Conservation (phyloP, 2,888 invertebrate species). For the Macropis europaea region DNA sequence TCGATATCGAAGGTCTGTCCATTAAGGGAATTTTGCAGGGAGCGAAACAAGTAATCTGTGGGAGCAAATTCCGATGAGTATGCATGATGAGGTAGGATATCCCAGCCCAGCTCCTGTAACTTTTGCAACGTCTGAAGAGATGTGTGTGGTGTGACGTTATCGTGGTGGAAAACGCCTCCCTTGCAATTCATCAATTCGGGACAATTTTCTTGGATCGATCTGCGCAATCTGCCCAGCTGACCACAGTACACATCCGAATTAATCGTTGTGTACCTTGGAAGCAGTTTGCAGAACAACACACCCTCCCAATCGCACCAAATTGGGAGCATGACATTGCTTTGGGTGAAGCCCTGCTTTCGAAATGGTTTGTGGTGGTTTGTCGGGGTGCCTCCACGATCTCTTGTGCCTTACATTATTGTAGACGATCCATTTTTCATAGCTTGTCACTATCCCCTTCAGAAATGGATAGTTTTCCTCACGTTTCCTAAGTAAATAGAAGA, state of each 20-base stretch:
- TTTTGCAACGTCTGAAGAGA: too few relatives aligned
- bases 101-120: too few relatives aligned
- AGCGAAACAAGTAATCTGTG: too few relatives aligned
- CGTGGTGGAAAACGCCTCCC: too few relatives aligned
- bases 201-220: background rate
- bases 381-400: conserved; percentile 23
- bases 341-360: background rate
- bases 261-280: conserved; percentile 2
- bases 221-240: background rate
- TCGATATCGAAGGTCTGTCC: too few relatives aligned
- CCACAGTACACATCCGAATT: background rate
- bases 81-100: too few relatives aligned
- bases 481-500: conserved; percentile 48
- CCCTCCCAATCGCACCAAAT: background rate
- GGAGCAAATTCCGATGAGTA: too few relatives aligned
- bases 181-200: too few relatives aligned
- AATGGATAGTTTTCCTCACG: conserved; percentile 55
- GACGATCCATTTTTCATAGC: conserved; percentile 55
- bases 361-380: conserved; percentile 7
- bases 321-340: background rate
- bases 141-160: too few relatives aligned
- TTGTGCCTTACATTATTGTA: conserved; percentile 32
- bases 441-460: conserved; percentile 51
- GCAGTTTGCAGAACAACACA: conserved; percentile 11
- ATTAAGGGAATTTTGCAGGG: too few relatives aligned